Evolutionary conservation across 2,888 invertebrate genomes (phyloP), one percentile per base, ranked within the genome.

Genomic region (Cacoxenus indagator): DNA sequence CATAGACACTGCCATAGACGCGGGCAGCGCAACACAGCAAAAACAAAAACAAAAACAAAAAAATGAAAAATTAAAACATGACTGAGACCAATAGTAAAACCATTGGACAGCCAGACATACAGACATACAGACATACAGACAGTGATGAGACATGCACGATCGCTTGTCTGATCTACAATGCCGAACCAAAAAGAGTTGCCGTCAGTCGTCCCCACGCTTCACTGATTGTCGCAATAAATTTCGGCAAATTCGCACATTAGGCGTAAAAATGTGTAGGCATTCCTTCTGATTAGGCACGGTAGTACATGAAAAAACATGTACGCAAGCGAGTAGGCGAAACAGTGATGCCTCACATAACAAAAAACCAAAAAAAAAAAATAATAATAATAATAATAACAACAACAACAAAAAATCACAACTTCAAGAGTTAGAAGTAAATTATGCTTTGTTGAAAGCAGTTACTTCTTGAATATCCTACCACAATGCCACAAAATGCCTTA

Each of bases 241-340:
- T 77, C 70, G 67, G 68, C 81, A 77, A 81, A 78, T 82, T 82
- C 67, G 72, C 82, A 80, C 82, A 82, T 82, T 81, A 76, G 82
- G 75, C 82, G 81, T 73, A 70, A 73, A 69, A 76, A 70, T 57
- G 66, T 65, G 62, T 24, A 64, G 26, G 62, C 43, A 59, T 54
- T 46, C 17, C 24, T 46, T 24, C 45, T n/a, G 57, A 14, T 29
- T 29, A 57, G 9, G 48, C 48, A 48, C 17, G 48, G n/a, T n/a
- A 48, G n/a, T 17, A 6, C 11, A 48, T 6, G 17, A 5, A 17
- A 48, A 6, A 48, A 37, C 37, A 37, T 11, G 9, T 11, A 37
- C 1, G n/a, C n/a, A n/a, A n/a, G n/a, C n/a, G n/a, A 37, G 14
- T 14, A 1, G 31, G 9, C 31, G 6, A 31, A 5, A 31, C 5